Conservation (phyloP, 2,113 vertebrate species). For the Atrichornis clamosus region DNA sequence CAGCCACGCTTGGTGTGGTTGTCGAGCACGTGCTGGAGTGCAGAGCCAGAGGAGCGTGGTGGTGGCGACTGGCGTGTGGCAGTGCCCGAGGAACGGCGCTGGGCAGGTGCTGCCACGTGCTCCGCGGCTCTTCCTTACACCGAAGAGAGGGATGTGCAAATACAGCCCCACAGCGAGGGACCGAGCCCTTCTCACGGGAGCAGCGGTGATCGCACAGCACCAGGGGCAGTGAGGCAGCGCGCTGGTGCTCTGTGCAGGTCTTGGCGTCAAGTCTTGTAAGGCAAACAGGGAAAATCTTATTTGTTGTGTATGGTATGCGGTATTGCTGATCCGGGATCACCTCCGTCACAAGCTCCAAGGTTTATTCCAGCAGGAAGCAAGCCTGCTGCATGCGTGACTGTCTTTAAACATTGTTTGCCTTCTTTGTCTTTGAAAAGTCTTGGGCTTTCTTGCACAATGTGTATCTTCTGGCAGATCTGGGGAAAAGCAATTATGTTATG, state of each 20-base stretch:
- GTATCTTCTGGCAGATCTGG: neutral
- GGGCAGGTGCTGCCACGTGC: neutral
- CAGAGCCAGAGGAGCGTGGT: accelerated
- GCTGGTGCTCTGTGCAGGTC: neutral
- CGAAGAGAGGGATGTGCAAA: accelerated
- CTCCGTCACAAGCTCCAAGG: neutral
- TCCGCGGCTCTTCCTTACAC: accelerated
- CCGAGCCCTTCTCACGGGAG: accelerated
- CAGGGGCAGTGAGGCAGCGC: accelerated
- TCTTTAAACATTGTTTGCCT: neutral
- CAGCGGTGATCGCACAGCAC: accelerated
- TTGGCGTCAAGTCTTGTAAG: neutral
- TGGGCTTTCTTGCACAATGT: neutral
- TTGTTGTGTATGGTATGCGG: accelerated
- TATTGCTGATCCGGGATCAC: neutral
- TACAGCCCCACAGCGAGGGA: neutral
- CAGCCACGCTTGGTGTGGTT: accelerated
- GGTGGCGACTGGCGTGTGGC: accelerated
- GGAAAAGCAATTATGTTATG: neutral
- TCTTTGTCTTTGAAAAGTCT: neutral
- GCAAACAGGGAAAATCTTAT: neutral
- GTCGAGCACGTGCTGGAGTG: accelerated
- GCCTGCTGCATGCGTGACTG: neutral
- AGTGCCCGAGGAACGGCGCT: neutral
- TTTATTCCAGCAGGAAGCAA: neutral